Conservation (phyloP, 2,797 vertebrate species). For the Staurois parvus region DNA sequence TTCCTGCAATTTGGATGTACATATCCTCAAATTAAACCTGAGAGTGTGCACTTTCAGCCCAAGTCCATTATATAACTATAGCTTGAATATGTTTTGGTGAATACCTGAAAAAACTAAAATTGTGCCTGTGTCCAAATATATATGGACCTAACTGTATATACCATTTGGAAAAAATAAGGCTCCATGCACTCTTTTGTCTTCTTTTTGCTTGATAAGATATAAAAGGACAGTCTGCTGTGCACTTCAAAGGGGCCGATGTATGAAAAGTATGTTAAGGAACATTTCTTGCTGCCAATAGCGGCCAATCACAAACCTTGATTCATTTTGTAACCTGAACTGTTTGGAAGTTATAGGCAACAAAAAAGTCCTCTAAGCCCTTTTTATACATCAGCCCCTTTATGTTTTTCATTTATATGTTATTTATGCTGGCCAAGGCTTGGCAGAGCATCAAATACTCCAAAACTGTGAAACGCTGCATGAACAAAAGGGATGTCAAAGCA, state of each 20-base stretch:
- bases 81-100: no score
- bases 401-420: slow-evolving; percentile 52
- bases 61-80: no score
- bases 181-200: background rate
- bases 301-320: background rate
- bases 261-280: background rate
- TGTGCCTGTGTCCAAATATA: no score
- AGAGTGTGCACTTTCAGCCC: no score
- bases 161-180: background rate
- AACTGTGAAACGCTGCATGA: slow-evolving; percentile 38
- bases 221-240: background rate
- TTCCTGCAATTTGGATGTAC: no score
- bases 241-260: background rate
- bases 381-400: slow-evolving; percentile 2
- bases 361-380: background rate
- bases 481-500: slow-evolving; percentile 51
- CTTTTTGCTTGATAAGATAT: background rate
- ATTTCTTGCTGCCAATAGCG: background rate
- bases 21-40: no score
- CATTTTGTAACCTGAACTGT: background rate
- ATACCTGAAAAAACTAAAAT: no score
- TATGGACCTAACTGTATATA: no score
- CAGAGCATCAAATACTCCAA: slow-evolving; percentile 54
- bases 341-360: background rate
- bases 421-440: slow-evolving; percentile 47